Percentiles rank a stretch among this genome's conserved stretches.
Evolutionary conservation across 2,113 vertebrate genomes (phyloP).

Genomic region (Channa maculata): DNA sequence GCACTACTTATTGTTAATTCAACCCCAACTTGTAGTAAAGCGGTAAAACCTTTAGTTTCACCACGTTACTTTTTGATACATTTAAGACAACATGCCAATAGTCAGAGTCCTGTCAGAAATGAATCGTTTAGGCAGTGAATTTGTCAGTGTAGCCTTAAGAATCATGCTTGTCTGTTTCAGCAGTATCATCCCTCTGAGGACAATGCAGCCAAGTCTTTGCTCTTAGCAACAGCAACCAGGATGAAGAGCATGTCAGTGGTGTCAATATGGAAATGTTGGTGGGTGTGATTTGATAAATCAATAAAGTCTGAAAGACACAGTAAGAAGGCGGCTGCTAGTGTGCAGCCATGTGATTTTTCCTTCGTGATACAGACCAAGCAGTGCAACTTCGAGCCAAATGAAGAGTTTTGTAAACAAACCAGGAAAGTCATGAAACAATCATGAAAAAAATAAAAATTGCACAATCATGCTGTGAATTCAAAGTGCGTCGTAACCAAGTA

Average conservation of each 20-base stretch:
- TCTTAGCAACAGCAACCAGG: constrained; percentile 41
- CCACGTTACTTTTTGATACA: background rate
- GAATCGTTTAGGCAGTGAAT: background rate
- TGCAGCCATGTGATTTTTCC: constrained; percentile 20
- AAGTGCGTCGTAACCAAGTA: background rate
- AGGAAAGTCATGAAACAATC: background rate
- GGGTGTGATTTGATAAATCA: constrained; percentile 42
- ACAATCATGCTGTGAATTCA: background rate
- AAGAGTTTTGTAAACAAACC: background rate
- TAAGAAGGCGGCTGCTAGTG: background rate
- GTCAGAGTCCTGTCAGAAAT: no score
- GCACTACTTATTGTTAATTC: background rate
- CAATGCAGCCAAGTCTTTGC: constrained; percentile 27
- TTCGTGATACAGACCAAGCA: constrained; percentile 28
- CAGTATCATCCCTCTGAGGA: constrained; percentile 12
- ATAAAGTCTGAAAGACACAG: constrained; percentile 40
- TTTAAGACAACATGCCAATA: background rate
- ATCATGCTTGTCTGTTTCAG: background rate
- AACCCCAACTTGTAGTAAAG: background rate
- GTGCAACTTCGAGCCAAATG: background rate
- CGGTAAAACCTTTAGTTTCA: no score
- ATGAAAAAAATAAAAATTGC: background rate
- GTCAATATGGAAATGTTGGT: constrained; percentile 28
- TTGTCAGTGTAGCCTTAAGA: background rate
- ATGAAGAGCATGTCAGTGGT: constrained; percentile 12